These are phyloP conservation scores for Peromyscus leucopus DNA, from an alignment of 2,113 vertebrate genomes.

Conservation along the genomic window DNA sequence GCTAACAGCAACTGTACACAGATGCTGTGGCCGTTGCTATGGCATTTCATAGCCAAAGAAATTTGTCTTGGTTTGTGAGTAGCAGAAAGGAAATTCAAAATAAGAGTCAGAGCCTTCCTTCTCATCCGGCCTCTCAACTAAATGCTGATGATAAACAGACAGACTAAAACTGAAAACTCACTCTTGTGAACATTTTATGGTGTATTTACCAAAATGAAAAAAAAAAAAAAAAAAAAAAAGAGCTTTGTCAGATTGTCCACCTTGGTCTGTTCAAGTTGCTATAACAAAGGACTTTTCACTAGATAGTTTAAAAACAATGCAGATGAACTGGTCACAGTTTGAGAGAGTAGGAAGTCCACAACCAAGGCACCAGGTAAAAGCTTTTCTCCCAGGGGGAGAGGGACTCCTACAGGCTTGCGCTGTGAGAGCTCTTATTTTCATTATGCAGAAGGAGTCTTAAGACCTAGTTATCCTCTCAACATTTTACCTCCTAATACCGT, in stretches of 20 bases:
- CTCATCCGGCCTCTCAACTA: not conserved
- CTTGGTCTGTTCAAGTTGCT: not conserved
- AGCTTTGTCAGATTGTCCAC: not conserved
- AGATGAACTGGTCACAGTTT: not conserved
- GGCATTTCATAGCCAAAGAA: not conserved
- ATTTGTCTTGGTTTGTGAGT: slow-evolving; percentile 30
- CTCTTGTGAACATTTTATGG: slow-evolving; percentile 3
- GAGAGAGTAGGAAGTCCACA: not conserved
- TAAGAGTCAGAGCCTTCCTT: not conserved
- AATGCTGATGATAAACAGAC: not conserved
- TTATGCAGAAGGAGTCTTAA: too few species aligned
- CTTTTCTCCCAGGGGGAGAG: not conserved
- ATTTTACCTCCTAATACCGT: not conserved
- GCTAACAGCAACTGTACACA: not conserved
- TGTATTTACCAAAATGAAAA: slow-evolving; percentile 19
- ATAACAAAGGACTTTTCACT: not conserved
- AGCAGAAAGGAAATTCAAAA: not conserved
- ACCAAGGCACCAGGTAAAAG: not conserved
- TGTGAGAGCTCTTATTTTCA: not conserved
- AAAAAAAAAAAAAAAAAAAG: not conserved
- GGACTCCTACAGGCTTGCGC: not conserved
- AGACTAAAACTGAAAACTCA: not conserved
- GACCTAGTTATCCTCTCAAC: not conserved
- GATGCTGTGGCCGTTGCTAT: not conserved
- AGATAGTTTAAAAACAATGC: not conserved